Evolutionary conservation across 2,888 invertebrate species (phyloP), one percentile per base, ranked within the genome.

Genomic region (Polymixis lichenea): DNA sequence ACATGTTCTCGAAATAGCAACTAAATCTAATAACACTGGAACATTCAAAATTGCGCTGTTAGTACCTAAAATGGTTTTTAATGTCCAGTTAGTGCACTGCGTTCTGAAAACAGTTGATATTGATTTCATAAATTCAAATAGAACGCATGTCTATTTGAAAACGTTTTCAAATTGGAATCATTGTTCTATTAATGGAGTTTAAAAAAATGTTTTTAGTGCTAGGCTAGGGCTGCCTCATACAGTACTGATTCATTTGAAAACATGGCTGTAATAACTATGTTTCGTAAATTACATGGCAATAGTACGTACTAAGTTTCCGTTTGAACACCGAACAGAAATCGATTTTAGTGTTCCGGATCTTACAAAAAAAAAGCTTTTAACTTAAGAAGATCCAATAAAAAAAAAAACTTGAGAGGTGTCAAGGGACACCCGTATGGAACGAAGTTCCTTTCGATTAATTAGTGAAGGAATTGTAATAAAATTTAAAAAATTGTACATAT

Each of bases 101-200:
- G 72, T 65, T 67, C 19, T 69, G 72, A 61, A 84, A 69, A 66
- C 25, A 75, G 43, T 84, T 62, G 8, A 46, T 51, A 65, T 60
- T 55, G 17, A 32, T 51, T 72, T 46, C 25, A 83, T 25, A 64
- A 58, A 83, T 83, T 71, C 55, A 61, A 78, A 83, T 51, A 43
- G 43, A 67, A 65, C 19, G 58, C 25, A 19, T 25, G 56, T 55
- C 43, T 61, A 51, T 83, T 72, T 72, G 64, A 65, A 72, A 25
- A 68, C 64, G 68, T 66, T 70, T 84, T 58, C 13, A 67, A 81
- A 81, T 62, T 81, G 58, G 69, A 78, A 83, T 25, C 83, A 71
- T 62, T 67, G 78, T 82, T 67, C 32, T 75, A 56, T 28, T 38
- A 28, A 53, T 78, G 19, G 76, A 46, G 6, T 38, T 49, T 68